A percentile compares a stretch with the other conserved stretches of the same genome.
Conservation (phyloP, 2,113 vertebrate species). For the Elgaria multicarinata region DNA sequence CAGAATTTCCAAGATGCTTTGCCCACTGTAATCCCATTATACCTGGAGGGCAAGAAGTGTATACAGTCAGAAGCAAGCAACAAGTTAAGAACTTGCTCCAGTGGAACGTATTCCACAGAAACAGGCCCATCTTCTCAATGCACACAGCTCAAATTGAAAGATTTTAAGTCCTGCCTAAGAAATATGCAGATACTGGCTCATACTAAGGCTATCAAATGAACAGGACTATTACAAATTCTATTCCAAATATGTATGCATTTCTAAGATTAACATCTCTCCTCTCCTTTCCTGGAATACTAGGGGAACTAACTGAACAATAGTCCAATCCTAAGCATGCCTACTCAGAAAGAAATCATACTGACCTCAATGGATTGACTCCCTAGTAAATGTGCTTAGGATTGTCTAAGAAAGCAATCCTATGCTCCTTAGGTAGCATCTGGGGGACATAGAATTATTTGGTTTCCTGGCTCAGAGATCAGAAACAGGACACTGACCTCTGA, state of each 20-base stretch:
- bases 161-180: not conserved
- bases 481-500: too few species aligned
- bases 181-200: not conserved
- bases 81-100: not conserved
- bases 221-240: not conserved
- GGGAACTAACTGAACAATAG: not conserved
- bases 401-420: too few species aligned
- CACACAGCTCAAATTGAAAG: not conserved
- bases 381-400: not conserved
- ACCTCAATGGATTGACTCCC: not conserved
- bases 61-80: not conserved
- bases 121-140: not conserved
- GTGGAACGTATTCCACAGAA: not conserved
- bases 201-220: not conserved
- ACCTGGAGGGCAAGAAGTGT: conserved; percentile 75
- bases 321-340: not conserved
- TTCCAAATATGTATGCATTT: not conserved
- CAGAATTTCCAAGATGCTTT: conserved; percentile 88
- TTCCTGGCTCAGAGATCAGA: too few species aligned
- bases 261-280: not conserved
- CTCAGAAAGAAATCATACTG: not conserved
- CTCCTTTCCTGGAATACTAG: not conserved
- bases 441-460: too few species aligned
- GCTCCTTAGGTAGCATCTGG: too few species aligned
- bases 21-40: conserved; percentile 99